Evolutionary conservation across 1,140 invertebrate genomes (phyloP).

Genomic region (Nebria ingens): DNA sequence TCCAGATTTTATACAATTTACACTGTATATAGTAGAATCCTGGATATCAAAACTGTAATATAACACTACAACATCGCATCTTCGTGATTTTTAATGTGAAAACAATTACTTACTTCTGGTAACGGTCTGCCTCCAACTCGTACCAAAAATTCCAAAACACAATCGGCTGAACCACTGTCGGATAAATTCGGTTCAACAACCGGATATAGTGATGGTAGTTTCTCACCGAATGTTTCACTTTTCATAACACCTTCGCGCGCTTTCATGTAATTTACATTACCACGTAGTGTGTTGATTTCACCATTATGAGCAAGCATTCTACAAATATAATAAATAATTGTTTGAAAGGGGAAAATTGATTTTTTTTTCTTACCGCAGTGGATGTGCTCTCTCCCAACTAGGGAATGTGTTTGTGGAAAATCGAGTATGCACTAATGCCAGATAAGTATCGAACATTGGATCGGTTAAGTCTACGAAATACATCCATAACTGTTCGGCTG

Average conservation of each 20-base stretch:
- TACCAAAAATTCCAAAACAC: slow-evolving; percentile 94
- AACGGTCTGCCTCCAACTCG: slow-evolving; percentile 81
- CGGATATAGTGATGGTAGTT: slow-evolving; percentile 81
- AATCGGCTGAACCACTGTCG: slow-evolving; percentile 95
- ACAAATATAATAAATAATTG: slow-evolving; percentile 20
- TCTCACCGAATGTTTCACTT: slow-evolving; percentile 64
- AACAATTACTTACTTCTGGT: slow-evolving; percentile 58
- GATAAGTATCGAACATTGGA: slow-evolving; percentile 83
- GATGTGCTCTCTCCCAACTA: slow-evolving; percentile 97
- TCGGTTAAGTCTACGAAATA: slow-evolving; percentile 56
- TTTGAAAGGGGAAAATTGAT: background rate
- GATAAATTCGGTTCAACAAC: slow-evolving; percentile 97
- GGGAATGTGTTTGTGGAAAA: slow-evolving; percentile 99
- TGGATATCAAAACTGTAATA: no score
- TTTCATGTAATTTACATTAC: slow-evolving; percentile 98
- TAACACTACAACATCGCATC: no score
- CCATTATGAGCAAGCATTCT: slow-evolving; percentile 97
- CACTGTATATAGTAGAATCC: no score
- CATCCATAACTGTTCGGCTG: slow-evolving; percentile 87
- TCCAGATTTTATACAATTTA: no score
- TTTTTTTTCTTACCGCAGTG: slow-evolving; percentile 62
- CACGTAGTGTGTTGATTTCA: slow-evolving; percentile 96
- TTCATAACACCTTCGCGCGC: slow-evolving; percentile 97
- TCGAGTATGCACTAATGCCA: slow-evolving; percentile 89
- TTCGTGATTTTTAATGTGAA: background rate